Evolutionary conservation across 2,113 vertebrate genomes (phyloP).

Genomic region (Oreochromis aureus): DNA sequence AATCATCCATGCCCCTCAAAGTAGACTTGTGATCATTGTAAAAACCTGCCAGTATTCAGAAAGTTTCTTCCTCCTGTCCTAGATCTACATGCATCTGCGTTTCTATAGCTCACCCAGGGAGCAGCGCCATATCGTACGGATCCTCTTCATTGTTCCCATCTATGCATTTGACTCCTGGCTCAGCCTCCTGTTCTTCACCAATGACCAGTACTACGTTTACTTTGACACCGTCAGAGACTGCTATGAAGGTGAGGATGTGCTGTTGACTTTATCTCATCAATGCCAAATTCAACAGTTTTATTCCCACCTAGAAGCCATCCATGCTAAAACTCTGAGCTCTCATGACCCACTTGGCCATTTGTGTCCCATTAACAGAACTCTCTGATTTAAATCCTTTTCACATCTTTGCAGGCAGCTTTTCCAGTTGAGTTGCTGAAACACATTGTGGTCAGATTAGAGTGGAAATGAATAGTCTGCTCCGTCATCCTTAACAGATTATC

Average conservation of each 20-base stretch:
- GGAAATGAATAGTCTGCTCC: not conserved
- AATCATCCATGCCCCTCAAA: not conserved
- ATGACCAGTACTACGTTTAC: slow-evolving; percentile 99
- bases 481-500: not conserved
- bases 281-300: not conserved
- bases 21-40: not conserved
- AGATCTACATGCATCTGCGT: slow-evolving; percentile 99
- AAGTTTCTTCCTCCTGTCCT: not conserved
- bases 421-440: not conserved
- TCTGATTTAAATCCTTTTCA: not conserved
- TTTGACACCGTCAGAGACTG: slow-evolving; percentile 95
- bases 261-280: not conserved
- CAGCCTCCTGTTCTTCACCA: slow-evolving; percentile 98
- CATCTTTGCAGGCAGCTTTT: not conserved
- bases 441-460: not conserved
- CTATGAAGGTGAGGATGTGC: slow-evolving; percentile 85
- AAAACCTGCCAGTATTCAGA: not conserved
- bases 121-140: slow-evolving; percentile 94
- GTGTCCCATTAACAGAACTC: not conserved
- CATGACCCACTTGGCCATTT: not conserved
- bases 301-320: not conserved
- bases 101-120: slow-evolving; percentile 93
- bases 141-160: slow-evolving; percentile 98
- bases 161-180: slow-evolving; percentile 99
- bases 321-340: not conserved